Base-by-base conservation (phyloP, 2,797 vertebrate genomes). In the Premnoplex brunnescens region DNA sequence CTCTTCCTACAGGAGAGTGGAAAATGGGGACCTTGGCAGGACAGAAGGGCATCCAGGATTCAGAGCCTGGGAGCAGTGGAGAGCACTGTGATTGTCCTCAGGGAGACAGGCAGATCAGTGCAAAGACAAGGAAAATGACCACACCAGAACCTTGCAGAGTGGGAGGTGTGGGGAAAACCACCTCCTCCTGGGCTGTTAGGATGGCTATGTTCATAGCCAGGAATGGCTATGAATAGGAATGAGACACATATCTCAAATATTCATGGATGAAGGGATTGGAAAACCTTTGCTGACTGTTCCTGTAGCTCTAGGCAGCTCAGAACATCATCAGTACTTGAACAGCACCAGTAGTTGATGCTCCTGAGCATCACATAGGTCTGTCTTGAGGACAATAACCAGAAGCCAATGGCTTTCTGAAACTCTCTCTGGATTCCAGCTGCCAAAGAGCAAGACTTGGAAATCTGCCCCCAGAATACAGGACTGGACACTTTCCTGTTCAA, bases 101-200 rank as follows among this genome's bases (percentile, higher is more conserved):
- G 1, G 3, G 48, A 58, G 21, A 32, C 9, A n/a, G 11, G 12
- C 7, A 9, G 11, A 22, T 30, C 24, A 16, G 5, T 5, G 7
- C 0, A 3, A 14, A 24, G 18, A 11, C 14, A n/a, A 43, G 27
- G 39, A 43, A 26, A 79, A 56, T 2, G 13, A 13, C 9, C 6
- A 5, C 16, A 34, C 2, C 26, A 46, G 39, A 22, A 69, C 14
- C 43, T 52, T 82, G 22, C 41, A 75, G 44, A 21, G 27, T 14
- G 55, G 43, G 34, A 59, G 24, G 3, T 28, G 17, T 14, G 12
- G 26, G 46, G 17, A 48, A 34, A 78, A 51, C 15, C 49, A 51
- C 27, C 27, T 51, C 49, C 27, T 18, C 27, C 16, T 51, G 49
- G 27, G 49, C 27, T 28, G 49, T 51, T 51, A 28, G 49, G 27